Evolutionary conservation across 2,797 vertebrate species (phyloP).

Genomic region (Hydrophis major): DNA sequence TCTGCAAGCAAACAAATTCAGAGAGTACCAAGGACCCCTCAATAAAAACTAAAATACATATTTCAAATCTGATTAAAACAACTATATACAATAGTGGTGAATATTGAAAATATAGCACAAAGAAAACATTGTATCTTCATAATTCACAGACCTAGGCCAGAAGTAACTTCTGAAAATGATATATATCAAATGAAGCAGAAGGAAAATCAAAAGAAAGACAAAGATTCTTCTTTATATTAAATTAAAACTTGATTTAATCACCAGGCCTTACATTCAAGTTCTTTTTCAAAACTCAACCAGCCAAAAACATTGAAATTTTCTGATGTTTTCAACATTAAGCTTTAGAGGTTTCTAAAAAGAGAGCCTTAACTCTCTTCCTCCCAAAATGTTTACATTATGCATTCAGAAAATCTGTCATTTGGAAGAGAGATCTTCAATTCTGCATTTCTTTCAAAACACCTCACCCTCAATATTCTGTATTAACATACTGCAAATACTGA

Average conservation of each 20-base stretch:
- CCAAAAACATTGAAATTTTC: conserved; percentile 25
- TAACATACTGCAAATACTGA: too few relatives aligned
- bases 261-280: neutral
- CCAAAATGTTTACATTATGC: neutral
- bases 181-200: conserved; percentile 39
- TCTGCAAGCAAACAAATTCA: neutral
- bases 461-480: conserved; percentile 25
- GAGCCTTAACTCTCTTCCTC: conserved; percentile 12
- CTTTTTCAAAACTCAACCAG: conserved; percentile 46
- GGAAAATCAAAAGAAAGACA: neutral
- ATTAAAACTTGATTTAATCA: conserved; percentile 37
- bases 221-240: conserved; percentile 23
- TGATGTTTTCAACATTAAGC: conserved; percentile 34
- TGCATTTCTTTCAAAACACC: conserved; percentile 13
- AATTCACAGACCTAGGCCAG: neutral
- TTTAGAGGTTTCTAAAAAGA: conserved; percentile 38
- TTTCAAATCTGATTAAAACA: neutral
- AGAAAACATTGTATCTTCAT: neutral
- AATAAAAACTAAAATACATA: neutral
- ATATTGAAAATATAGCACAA: neutral
- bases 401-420: conserved; percentile 4
- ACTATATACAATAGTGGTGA: neutral
- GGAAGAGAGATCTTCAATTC: neutral
- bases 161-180: neutral
- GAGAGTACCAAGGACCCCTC: neutral